phyloP scores from a whole-genome alignment of 1,140 invertebrate species.

The Drosophila navojoa region DNA sequence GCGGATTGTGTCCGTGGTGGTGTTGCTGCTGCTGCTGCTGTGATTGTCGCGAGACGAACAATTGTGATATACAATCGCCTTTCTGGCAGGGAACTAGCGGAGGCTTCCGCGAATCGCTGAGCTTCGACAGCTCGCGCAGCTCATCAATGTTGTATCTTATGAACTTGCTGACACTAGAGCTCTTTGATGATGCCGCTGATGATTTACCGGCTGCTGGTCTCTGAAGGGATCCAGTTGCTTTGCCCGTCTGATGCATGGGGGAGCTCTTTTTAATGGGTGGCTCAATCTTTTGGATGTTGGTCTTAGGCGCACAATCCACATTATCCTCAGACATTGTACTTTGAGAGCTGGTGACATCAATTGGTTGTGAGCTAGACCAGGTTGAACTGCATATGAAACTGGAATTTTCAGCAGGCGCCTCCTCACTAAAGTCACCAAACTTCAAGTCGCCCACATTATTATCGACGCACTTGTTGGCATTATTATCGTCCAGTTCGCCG shows the following conservation, averaged over 20 bases:
- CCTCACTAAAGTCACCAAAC: constrained; percentile 72
- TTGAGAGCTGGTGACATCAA: constrained; percentile 22
- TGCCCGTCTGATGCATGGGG: constrained; percentile 24
- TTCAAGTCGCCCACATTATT: constrained; percentile 50
- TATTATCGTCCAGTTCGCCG: constrained; percentile 1
- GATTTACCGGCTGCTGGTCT: background rate
- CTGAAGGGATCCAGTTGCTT: background rate
- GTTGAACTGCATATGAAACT: constrained; percentile 69
- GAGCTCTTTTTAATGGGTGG: constrained; percentile 43
- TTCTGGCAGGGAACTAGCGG: constrained; percentile 75
- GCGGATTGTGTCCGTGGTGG: constrained; percentile 48
- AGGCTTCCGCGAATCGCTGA: constrained; percentile 61
- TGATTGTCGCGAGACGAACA: constrained; percentile 69
- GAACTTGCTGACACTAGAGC: constrained; percentile 11
- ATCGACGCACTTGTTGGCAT: constrained; percentile 23
- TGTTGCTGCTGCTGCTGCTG: constrained; percentile 66
- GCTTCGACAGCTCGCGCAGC: constrained; percentile 65
- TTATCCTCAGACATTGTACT: constrained; percentile 35
- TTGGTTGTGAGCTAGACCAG: constrained; percentile 62
- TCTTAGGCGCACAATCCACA: constrained; percentile 53
- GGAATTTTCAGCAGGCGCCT: constrained; percentile 24
- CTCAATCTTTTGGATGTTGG: constrained; percentile 4
- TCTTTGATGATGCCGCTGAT: constrained; percentile 5
- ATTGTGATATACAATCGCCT: constrained; percentile 71
- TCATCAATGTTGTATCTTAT: constrained; percentile 62